These are phyloP conservation scores for Linepithema humile DNA, from an alignment of 1,140 invertebrate species.

Conservation along the genomic window DNA sequence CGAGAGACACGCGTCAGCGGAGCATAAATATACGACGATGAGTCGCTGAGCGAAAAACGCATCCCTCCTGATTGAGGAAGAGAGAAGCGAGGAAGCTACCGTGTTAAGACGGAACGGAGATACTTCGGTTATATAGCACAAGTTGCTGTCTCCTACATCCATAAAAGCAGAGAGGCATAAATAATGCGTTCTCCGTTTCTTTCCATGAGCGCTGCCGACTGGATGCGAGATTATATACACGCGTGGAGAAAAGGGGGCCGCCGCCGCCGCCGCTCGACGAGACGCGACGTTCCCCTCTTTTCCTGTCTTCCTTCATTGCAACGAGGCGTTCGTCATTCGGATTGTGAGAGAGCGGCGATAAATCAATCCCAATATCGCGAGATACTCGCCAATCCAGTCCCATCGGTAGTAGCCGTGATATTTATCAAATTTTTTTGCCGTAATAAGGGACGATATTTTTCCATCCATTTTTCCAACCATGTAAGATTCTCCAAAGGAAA, in stretches of 20 bases:
- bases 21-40: conserved; percentile 55
- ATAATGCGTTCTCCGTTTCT: conserved; percentile 65
- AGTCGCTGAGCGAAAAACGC: conserved; percentile 25
- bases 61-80: not conserved
- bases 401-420: not conserved
- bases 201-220: conserved; percentile 15
- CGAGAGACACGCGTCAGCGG: not conserved
- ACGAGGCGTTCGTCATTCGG: not conserved
- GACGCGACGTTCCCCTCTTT: not conserved
- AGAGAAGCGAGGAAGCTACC: not conserved
- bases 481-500: not conserved
- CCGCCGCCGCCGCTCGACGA: not conserved
- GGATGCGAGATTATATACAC: conserved; percentile 44
- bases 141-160: conserved; percentile 47
- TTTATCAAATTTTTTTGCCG: not conserved
- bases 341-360: conserved; percentile 32
- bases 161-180: conserved; percentile 65
- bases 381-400: not conserved
- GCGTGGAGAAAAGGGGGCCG: not conserved
- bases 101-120: not conserved
- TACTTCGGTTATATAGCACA: not conserved
- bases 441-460: not conserved
- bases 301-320: not conserved
- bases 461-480: not conserved
- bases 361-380: conserved; percentile 58